These are phyloP conservation scores for Coturnix japonica DNA, from an alignment of 2,113 vertebrate genomes.

Conservation along the genomic window DNA sequence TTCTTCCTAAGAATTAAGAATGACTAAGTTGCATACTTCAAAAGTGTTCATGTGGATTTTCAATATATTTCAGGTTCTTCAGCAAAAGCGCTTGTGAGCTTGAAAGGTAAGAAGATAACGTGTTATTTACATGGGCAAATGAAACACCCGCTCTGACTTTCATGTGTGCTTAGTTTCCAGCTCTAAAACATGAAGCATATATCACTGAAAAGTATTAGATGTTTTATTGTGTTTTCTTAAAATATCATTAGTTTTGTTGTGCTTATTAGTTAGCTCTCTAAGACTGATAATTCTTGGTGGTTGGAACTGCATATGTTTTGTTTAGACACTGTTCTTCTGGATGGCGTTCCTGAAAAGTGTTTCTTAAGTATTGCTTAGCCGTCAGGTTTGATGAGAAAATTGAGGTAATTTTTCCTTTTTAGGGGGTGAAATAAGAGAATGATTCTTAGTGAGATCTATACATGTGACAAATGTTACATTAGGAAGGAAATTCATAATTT, in stretches of 20 bases:
- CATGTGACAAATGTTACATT: background rate
- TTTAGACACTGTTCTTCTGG: constrained; percentile 11
- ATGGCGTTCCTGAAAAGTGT: background rate
- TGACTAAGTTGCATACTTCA: background rate
- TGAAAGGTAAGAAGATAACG: constrained; percentile 88
- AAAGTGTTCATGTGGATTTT: constrained; percentile 49
- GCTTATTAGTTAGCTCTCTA: background rate
- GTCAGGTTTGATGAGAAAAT: constrained; percentile 26
- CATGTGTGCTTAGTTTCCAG: background rate
- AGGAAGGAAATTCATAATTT: background rate
- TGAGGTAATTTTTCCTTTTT: constrained; percentile 2
- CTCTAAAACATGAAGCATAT: background rate
- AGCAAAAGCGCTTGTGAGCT: constrained; percentile 97
- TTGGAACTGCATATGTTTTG: background rate
- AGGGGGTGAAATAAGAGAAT: background rate
- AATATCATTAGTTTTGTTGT: background rate
- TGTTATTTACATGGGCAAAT: constrained; percentile 13
- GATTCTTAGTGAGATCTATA: background rate
- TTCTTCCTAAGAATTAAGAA: constrained; percentile 5
- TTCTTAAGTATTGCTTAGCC: background rate
- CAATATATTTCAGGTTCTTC: constrained; percentile 89
- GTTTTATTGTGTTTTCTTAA: background rate
- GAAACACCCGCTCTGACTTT: background rate
- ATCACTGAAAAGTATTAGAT: background rate
- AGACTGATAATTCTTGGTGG: background rate